A percentile compares a stretch with the other conserved stretches of the same genome.
These are phyloP conservation scores for Heterodera carotae DNA, from an alignment of 1,140 invertebrate genomes.

Conservation along the genomic window DNA sequence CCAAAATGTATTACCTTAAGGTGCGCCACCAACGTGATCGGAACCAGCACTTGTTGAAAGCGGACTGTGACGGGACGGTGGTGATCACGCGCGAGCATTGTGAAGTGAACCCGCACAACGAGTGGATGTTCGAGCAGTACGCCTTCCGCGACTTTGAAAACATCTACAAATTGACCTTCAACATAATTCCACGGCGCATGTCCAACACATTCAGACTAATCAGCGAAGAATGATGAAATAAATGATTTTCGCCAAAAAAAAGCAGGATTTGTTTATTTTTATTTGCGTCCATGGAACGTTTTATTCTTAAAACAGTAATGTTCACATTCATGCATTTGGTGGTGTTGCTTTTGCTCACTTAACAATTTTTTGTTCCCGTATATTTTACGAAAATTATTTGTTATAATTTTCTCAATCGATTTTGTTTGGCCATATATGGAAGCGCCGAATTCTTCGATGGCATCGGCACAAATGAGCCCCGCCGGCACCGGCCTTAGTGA, in stretches of 20 bases:
- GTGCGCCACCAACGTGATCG: conserved; percentile 28
- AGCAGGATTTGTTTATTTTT: no score
- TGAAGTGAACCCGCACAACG: conserved; percentile 41
- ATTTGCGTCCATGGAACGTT: no score
- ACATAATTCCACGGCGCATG: conserved; percentile 47
- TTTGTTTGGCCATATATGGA: neutral
- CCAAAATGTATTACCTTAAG: no score
- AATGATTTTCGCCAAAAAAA: neutral
- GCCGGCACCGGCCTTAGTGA: neutral
- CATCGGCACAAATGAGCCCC: neutral
- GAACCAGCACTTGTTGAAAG: conserved; percentile 25
- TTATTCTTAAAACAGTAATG: no score
- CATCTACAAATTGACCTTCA: conserved; percentile 47
- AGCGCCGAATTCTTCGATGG: neutral
- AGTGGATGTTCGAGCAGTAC: conserved; percentile 34
- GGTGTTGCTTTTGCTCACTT: neutral
- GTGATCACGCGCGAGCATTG: conserved; percentile 34
- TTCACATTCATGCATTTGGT: no score
- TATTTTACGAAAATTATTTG: neutral
- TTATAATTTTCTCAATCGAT: no score
- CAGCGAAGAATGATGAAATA: conserved; percentile 44
- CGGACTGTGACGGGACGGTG: conserved; percentile 41
- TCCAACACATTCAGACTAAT: conserved; percentile 51
- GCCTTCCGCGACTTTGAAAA: conserved; percentile 36
- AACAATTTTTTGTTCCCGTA: neutral